Percentiles rank a stretch among this genome's conserved stretches.
These are phyloP conservation scores for Melanargia galathea DNA, from an alignment of 2,888 invertebrate genomes.

Conservation along the genomic window DNA sequence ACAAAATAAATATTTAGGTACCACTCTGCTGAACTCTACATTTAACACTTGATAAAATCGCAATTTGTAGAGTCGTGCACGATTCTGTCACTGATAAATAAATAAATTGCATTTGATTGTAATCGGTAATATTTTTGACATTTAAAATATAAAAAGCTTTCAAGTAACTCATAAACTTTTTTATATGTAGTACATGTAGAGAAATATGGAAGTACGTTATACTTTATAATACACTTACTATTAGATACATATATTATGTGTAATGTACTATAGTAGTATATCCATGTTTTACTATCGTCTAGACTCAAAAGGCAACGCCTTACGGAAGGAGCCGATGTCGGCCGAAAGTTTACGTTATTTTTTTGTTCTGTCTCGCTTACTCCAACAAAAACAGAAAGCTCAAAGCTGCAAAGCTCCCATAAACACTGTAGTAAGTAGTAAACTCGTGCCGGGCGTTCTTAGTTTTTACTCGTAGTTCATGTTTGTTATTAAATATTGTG, in stretches of 20 bases:
- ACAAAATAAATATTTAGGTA: too few relatives aligned
- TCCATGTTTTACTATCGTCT: conserved; percentile 46
- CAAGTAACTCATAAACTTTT: too few relatives aligned
- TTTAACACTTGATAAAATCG: background rate
- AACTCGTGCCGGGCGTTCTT: conserved; percentile 47
- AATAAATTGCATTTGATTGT: too few relatives aligned
- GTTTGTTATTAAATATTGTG: conserved; percentile 56
- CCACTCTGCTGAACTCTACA: too few relatives aligned
- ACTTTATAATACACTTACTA: background rate
- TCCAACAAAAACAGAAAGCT: conserved; percentile 61
- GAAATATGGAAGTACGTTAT: too few relatives aligned
- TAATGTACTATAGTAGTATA: background rate
- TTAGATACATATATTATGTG: background rate
- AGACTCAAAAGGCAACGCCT: conserved; percentile 53
- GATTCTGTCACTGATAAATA: too few relatives aligned
- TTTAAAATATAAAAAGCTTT: too few relatives aligned
- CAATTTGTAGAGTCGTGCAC: background rate
- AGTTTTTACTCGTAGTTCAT: conserved; percentile 39
- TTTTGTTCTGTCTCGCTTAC: conserved; percentile 65
- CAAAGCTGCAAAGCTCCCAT: conserved; percentile 56
- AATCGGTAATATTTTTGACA: background rate
- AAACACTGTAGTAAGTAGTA: conserved; percentile 44
- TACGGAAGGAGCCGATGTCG: conserved; percentile 64
- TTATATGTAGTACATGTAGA: too few relatives aligned
- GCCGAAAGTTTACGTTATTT: conserved; percentile 73